Evolutionary conservation across 53 echinoderm and acorn worm genomes (phyloP).

Genomic region (Hippasteria phrygiana): DNA sequence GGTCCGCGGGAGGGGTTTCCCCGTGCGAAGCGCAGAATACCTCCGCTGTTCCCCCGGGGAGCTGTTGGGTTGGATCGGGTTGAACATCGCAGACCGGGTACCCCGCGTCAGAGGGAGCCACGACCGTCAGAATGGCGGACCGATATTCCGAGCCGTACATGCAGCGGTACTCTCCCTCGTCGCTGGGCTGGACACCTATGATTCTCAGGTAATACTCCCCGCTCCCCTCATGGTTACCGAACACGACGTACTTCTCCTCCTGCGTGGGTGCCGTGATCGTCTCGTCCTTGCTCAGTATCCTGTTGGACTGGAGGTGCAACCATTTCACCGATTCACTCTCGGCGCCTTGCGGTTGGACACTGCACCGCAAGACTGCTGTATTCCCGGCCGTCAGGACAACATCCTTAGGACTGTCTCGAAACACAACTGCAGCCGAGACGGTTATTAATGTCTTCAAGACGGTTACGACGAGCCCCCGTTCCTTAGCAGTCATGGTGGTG

Average conservation of each 20-base stretch:
- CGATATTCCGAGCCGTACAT: conserved; percentile 60
- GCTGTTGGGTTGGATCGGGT: conserved; percentile 60
- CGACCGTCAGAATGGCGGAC: conserved; percentile 62
- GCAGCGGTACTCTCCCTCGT: conserved; percentile 81
- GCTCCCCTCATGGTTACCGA: conserved; percentile 66
- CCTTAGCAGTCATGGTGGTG: background rate
- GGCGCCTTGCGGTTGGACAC: conserved; percentile 40
- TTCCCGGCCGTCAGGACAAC: conserved; percentile 59
- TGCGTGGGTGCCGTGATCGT: conserved; percentile 41
- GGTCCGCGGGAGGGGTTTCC: conserved; percentile 61
- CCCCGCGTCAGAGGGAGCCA: conserved; percentile 59
- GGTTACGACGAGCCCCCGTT: background rate
- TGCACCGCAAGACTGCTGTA: conserved; percentile 76
- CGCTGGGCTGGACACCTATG: conserved; percentile 53
- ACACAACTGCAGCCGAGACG: conserved; percentile 28
- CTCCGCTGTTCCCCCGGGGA: conserved; percentile 58
- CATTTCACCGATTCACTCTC: conserved; percentile 70
- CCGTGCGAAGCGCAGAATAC: conserved; percentile 72
- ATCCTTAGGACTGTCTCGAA: conserved; percentile 68
- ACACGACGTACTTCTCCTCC: conserved; percentile 68
- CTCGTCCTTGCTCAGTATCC: conserved; percentile 65
- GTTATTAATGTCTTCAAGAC: background rate
- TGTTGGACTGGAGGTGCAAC: conserved; percentile 69
- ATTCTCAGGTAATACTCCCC: conserved; percentile 79
- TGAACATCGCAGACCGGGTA: conserved; percentile 72